Base-by-base conservation (phyloP, 2,797 vertebrate genomes). In the Gorsachius magnificus region DNA sequence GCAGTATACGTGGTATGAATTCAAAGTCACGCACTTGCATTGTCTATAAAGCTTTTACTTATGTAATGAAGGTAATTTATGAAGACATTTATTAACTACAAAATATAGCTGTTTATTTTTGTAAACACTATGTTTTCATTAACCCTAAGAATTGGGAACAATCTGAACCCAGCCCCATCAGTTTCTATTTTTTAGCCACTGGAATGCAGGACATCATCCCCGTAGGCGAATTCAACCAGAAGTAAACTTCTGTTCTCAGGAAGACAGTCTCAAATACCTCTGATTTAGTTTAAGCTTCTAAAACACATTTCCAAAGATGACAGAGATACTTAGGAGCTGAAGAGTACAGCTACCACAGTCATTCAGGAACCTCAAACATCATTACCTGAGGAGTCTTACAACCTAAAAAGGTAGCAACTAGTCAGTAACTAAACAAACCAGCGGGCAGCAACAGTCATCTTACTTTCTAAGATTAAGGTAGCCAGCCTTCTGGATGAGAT, bases 381-480 rank as follows among this genome's bases (percentile, higher is more conserved):
- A 46, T 75, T 61, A 83, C 16, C 66, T 25, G 20, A 60, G 5
- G 7, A 81, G 28, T 38, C 41, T 60, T 72, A 64, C 5, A 10
- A 86, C n/a, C 10, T 54, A 53, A 61, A 9, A 19, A 21, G 18
- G 9, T 24, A 89, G 26, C 50, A 72, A 57, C n/a, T 11, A 79
- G 24, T 56, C 24, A 68, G 53, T 24, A 56, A 87, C n/a, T 79
- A 38, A 81, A 79, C 17, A 89, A 74, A 82, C 4, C 5, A 81
- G 14, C 0, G 3, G 13, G 13, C 6, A 78, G n/a, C 11, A 69
- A 20, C 4, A n/a, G 57, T 26, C 1, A 8, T 83, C 98, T 98
- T 98, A 99, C 99, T 98, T 99, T 97, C 99, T 98, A 87, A 99
- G 99, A 95, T 99, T 99, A 95, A 99, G 99, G 98, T 99, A 99